Evolutionary conservation across 2,113 vertebrate species (phyloP).

Genomic region (Nansenia antarctica): DNA sequence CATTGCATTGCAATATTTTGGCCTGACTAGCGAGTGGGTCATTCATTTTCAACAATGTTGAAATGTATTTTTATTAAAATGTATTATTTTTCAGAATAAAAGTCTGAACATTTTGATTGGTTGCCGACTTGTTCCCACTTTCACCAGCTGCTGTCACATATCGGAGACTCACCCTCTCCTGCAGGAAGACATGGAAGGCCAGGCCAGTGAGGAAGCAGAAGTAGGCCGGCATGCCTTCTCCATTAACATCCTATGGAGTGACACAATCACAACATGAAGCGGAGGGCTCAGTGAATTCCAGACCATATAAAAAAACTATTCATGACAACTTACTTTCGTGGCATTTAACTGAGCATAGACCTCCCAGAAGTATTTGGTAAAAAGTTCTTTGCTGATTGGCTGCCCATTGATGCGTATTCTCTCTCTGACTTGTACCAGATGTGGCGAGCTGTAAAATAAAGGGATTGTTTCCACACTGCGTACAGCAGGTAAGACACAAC

Average conservation of each 20-base stretch:
- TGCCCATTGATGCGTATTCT: slow-evolving; percentile 85
- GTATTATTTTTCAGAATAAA: too few relatives aligned
- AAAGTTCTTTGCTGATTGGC: slow-evolving; percentile 86
- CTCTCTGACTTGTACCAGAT: slow-evolving; percentile 87
- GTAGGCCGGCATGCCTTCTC: slow-evolving; percentile 77
- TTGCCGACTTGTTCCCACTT: too few relatives aligned
- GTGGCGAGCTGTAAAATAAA: slow-evolving; percentile 82
- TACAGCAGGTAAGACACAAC: background rate
- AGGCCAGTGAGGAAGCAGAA: slow-evolving; percentile 90
- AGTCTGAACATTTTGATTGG: too few relatives aligned
- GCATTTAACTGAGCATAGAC: slow-evolving; percentile 81
- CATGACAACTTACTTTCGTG: slow-evolving; percentile 61
- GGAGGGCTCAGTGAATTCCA: background rate
- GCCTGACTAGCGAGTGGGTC: too few relatives aligned
- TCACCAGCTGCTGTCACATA: too few relatives aligned
- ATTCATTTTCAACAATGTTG: too few relatives aligned
- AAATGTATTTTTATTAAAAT: too few relatives aligned
- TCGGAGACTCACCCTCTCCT: slow-evolving; percentile 80
- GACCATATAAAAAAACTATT: background rate
- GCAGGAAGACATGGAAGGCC: slow-evolving; percentile 86
- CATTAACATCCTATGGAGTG: slow-evolving; percentile 56
- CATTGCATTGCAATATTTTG: too few relatives aligned
- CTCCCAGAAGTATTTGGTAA: slow-evolving; percentile 88
- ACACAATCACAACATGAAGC: background rate
- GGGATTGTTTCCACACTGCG: background rate